These are phyloP conservation scores for Labeo catla DNA, from an alignment of 2,113 vertebrate genomes.

Conservation along the genomic window DNA sequence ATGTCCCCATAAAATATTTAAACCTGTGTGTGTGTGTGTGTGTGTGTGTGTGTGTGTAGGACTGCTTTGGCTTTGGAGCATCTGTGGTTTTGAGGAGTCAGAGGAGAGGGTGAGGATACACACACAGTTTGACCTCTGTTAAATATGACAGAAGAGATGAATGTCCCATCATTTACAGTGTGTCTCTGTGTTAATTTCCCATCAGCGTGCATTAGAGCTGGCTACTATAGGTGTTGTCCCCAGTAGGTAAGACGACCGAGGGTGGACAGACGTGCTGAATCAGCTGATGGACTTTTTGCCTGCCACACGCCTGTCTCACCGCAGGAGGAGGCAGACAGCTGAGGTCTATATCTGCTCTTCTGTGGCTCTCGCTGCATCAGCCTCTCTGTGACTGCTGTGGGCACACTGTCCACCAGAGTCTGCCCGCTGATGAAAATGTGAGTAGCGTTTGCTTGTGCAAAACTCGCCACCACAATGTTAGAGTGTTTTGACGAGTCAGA, in stretches of 20 bases:
- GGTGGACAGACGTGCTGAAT: conserved; percentile 37
- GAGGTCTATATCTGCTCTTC: conserved; percentile 28
- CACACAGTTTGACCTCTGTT: conserved; percentile 38
- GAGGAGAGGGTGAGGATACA: not conserved
- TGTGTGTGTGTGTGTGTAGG: not conserved
- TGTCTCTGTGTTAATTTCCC: conserved; percentile 10
- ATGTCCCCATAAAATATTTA: not conserved
- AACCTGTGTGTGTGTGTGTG: not conserved
- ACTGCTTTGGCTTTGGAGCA: not conserved
- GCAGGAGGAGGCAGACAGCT: conserved; percentile 18
- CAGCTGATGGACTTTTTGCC: conserved; percentile 34
- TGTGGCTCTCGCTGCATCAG: conserved; percentile 19
- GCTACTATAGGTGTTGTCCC: conserved; percentile 18
- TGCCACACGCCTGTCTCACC: conserved; percentile 27
- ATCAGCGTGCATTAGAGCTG: conserved; percentile 29
- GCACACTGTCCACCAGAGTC: not conserved
- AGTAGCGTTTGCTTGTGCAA: conserved; percentile 4
- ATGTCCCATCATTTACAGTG: conserved; percentile 7
- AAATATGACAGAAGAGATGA: conserved; percentile 18
- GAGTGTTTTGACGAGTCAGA: not conserved
- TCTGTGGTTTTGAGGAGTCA: conserved; percentile 15
- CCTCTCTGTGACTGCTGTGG: conserved; percentile 5
- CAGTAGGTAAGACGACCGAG: conserved; percentile 12
- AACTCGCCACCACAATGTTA: not conserved
- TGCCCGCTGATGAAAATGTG: not conserved